These are phyloP conservation scores for Spodoptera exigua DNA, from an alignment of 2,888 invertebrate species.

Conservation along the genomic window DNA sequence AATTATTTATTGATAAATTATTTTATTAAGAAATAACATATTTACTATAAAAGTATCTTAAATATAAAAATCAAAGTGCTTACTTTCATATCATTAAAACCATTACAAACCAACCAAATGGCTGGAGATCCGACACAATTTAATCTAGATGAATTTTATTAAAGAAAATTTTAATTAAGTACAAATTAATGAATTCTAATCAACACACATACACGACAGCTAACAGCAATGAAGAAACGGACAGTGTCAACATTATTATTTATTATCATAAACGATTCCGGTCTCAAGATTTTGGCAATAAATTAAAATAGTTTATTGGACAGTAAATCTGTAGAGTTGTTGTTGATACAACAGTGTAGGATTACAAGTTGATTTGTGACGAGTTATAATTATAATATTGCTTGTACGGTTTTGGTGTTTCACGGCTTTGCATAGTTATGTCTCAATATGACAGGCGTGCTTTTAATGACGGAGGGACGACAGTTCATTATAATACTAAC, in stretches of 20 bases:
- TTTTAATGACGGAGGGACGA: no score
- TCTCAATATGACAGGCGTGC: conserved; percentile 15
- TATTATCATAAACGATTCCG: conserved; percentile 64
- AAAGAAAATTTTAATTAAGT: no score
- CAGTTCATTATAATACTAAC: no score
- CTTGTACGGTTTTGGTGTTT: conserved; percentile 32
- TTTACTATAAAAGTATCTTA: no score
- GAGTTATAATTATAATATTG: conserved; percentile 59
- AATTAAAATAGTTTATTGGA: conserved; percentile 68
- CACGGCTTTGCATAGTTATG: conserved; percentile 34
- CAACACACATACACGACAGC: conserved; percentile 23
- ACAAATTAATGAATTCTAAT: conserved; percentile 7
- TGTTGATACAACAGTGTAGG: conserved; percentile 69
- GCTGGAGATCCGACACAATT: no score
- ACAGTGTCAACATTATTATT: conserved; percentile 64
- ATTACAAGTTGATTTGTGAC: conserved; percentile 69
- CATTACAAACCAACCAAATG: no score
- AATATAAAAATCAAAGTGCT: no score
- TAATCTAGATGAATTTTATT: no score
- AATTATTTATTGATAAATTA: no score
- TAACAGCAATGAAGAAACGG: conserved; percentile 49
- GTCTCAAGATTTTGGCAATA: conserved; percentile 67
- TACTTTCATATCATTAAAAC: no score
- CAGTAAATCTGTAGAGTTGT: conserved; percentile 70
- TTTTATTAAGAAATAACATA: no score